phyloP scores from a whole-genome alignment of 2,797 vertebrate species.

The Meriones psammophilus region DNA sequence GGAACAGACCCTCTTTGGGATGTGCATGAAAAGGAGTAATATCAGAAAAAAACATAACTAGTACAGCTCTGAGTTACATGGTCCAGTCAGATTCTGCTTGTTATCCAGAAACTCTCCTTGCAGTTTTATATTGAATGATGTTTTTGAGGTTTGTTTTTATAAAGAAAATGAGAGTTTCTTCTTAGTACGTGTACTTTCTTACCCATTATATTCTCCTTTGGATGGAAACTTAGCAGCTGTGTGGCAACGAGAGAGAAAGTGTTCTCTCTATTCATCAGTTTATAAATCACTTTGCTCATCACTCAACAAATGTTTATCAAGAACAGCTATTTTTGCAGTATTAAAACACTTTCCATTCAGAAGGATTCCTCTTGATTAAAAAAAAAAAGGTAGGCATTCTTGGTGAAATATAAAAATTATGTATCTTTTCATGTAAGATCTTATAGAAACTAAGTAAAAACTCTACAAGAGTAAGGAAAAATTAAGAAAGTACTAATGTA shows the following conservation, averaged over 20 bases:
- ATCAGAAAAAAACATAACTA: background rate
- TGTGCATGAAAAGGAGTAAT: background rate
- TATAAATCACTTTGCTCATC: background rate
- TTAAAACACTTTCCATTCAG: background rate
- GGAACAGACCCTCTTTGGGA: background rate
- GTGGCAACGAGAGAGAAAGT: background rate
- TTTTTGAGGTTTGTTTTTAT: slow-evolving; percentile 50
- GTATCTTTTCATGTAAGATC: background rate
- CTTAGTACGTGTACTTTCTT: background rate
- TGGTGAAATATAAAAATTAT: slow-evolving; percentile 27
- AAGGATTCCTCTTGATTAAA: slow-evolving; percentile 24
- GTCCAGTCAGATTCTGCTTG: background rate
- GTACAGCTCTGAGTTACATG: background rate
- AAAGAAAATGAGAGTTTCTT: slow-evolving; percentile 3
- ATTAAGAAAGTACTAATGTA: background rate
- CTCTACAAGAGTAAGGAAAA: background rate
- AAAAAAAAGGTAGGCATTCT: background rate
- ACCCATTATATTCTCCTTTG: background rate
- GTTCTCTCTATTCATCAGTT: background rate
- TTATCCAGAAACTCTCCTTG: background rate
- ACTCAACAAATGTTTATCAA: slow-evolving; percentile 31
- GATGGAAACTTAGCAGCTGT: background rate
- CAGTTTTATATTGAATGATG: background rate
- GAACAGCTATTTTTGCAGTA: background rate
- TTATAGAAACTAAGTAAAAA: slow-evolving; percentile 48